Percentiles rank a stretch among this genome's conserved stretches.
These are phyloP conservation scores for Phoronis australis DNA, from an alignment of 2,888 invertebrate species.

Conservation along the genomic window DNA sequence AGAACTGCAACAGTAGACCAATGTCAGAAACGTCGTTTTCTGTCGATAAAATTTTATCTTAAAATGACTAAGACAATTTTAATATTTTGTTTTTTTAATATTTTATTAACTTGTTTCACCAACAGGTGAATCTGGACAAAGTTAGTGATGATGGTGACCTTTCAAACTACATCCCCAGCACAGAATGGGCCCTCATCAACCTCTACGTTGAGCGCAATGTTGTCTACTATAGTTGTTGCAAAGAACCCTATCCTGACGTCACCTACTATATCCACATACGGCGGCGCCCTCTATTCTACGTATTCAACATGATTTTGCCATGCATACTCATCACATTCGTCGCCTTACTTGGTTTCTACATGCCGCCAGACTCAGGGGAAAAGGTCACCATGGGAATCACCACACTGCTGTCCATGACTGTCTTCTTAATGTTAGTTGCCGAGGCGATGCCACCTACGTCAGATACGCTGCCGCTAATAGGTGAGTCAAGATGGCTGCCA, in stretches of 20 bases:
- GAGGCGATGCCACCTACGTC: slow-evolving; percentile 60
- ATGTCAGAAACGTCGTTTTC: no score
- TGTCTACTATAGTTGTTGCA: slow-evolving; percentile 58
- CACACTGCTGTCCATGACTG: slow-evolving; percentile 58
- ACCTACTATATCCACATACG: slow-evolving; percentile 56
- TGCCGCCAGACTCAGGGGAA: slow-evolving; percentile 58
- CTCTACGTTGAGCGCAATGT: slow-evolving; percentile 55
- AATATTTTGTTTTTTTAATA: no score
- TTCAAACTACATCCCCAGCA: slow-evolving; percentile 85
- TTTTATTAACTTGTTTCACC: no score
- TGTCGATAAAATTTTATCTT: no score
- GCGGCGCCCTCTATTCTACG: slow-evolving; percentile 58
- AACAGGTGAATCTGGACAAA: slow-evolving; percentile 47
- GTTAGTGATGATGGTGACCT: slow-evolving; percentile 71
- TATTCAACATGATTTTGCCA: slow-evolving; percentile 58
- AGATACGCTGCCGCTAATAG: slow-evolving; percentile 59
- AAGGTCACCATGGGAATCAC: slow-evolving; percentile 57
- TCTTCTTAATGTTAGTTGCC: slow-evolving; percentile 59
- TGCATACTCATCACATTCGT: slow-evolving; percentile 58
- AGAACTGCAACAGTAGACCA: no score
- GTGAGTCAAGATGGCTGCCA: no score
- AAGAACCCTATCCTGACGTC: slow-evolving; percentile 56
- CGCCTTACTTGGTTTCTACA: slow-evolving; percentile 58
- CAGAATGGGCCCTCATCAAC: slow-evolving; percentile 72
- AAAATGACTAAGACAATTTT: no score